Percentiles rank a stretch among this genome's conserved stretches.
phyloP scores from a whole-genome alignment of 2,113 vertebrate species.

The Tychaedon coryphoeus region DNA sequence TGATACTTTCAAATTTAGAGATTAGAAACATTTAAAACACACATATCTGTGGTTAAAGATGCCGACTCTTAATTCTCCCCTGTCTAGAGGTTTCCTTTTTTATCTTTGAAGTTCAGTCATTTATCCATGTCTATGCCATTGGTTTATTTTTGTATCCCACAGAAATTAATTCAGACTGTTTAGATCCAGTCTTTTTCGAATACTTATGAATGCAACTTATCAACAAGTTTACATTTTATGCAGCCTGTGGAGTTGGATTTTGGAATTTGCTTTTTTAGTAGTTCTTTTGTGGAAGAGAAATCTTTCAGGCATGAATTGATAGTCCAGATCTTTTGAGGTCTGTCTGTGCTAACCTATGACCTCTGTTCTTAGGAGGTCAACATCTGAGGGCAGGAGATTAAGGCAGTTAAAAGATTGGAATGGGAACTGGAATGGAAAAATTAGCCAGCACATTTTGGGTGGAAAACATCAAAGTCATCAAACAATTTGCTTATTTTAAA shows the following conservation, averaged over 20 bases:
- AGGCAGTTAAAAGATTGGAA: slow-evolving; percentile 83
- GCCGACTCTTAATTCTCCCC: neutral
- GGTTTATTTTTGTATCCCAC: neutral
- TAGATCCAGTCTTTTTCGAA: neutral
- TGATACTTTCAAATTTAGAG: neutral
- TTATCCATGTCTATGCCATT: neutral
- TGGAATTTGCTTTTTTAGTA: slow-evolving; percentile 80
- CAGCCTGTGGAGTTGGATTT: slow-evolving; percentile 73
- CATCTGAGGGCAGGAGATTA: slow-evolving; percentile 85
- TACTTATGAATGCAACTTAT: slow-evolving; percentile 33
- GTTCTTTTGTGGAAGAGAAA: slow-evolving; percentile 77
- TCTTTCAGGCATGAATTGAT: slow-evolving; percentile 85
- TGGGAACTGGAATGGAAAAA: slow-evolving; percentile 83
- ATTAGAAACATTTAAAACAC: neutral
- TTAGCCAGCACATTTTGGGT: slow-evolving; percentile 84
- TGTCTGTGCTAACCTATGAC: slow-evolving; percentile 82
- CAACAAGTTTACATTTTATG: slow-evolving; percentile 64
- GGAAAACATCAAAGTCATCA: slow-evolving; percentile 83
- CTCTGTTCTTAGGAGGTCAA: slow-evolving; percentile 83
- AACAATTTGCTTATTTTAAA: slow-evolving; percentile 81
- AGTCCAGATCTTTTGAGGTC: slow-evolving; percentile 83
- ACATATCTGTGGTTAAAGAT: neutral
- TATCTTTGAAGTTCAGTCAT: slow-evolving; percentile 15
- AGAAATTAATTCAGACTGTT: slow-evolving; percentile 10
- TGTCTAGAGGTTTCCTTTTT: neutral